These are phyloP conservation scores for Oxystoma pomonae DNA, from an alignment of 2,888 invertebrate genomes.

Conservation along the genomic window DNA sequence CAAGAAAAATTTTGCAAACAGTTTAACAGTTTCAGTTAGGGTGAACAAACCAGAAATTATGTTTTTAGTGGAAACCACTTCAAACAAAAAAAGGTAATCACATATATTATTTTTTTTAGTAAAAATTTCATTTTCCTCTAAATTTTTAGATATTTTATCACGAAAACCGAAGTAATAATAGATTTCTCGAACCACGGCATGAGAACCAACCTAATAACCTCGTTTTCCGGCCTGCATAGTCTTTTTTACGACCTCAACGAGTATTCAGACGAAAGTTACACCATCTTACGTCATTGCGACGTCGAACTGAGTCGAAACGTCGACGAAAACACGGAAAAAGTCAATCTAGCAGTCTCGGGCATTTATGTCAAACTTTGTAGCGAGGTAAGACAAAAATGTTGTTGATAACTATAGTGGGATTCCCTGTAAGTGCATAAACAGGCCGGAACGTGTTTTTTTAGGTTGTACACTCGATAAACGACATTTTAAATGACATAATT, in stretches of 20 bases:
- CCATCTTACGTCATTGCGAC: slow-evolving; percentile 66
- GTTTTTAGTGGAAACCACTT: slow-evolving; percentile 64
- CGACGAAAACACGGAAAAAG: slow-evolving; percentile 62
- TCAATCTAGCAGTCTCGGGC: slow-evolving; percentile 62
- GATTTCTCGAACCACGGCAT: slow-evolving; percentile 67
- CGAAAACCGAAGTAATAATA: slow-evolving; percentile 64
- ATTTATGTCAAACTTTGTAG: slow-evolving; percentile 70
- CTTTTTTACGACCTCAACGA: slow-evolving; percentile 42
- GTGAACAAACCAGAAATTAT: slow-evolving; percentile 75
- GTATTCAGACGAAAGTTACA: slow-evolving; percentile 49
- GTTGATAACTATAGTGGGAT: no score
- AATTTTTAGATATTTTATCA: slow-evolving; percentile 47
- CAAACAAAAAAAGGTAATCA: slow-evolving; percentile 48
- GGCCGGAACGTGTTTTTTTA: slow-evolving; percentile 7
- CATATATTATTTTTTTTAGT: not conserved
- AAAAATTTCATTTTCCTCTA: no score
- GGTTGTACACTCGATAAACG: slow-evolving; percentile 62
- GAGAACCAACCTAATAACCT: slow-evolving; percentile 59
- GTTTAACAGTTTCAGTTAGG: slow-evolving; percentile 66
- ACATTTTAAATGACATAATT: slow-evolving; percentile 47
- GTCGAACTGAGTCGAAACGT: slow-evolving; percentile 63
- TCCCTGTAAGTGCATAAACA: no score
- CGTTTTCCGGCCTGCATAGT: slow-evolving; percentile 58
- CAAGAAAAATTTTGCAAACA: slow-evolving; percentile 34
- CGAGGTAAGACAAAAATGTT: no score